Evolutionary conservation across 1,140 invertebrate genomes (phyloP).

Genomic region (Aricia agestis): DNA sequence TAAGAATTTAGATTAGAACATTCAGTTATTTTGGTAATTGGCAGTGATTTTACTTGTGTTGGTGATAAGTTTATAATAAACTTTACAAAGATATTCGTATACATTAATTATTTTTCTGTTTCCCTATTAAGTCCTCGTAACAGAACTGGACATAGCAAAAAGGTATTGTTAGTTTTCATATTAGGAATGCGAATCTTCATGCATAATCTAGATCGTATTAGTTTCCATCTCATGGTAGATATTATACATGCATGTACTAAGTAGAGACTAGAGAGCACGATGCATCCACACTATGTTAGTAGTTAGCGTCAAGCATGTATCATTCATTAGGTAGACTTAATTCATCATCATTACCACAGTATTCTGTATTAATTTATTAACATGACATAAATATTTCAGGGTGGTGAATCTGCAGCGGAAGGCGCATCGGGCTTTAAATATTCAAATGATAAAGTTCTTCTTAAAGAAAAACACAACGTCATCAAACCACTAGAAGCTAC

Average conservation of each 20-base stretch:
- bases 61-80: neutral
- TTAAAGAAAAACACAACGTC: conserved; percentile 45
- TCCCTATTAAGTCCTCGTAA: neutral
- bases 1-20: conserved; percentile 24
- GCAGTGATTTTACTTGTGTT: conserved; percentile 1
- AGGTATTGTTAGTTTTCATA: neutral
- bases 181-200: neutral
- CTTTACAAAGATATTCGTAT: neutral
- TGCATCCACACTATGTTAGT: neutral
- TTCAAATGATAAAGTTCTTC: conserved; percentile 36
- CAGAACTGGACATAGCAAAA: neutral
- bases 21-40: neutral
- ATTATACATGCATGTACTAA: neutral
- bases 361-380: neutral
- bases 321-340: neutral
- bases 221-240: neutral
- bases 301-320: neutral
- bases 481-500: conserved; percentile 50
- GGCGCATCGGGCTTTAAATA: conserved; percentile 45
- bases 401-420: conserved; percentile 38
- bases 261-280: conserved; percentile 3
- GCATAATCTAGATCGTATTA: neutral
- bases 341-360: neutral
- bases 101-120: neutral
- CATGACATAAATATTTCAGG: conserved; percentile 36